Evolutionary conservation across 1,140 invertebrate species (phyloP), one percentile per base, ranked within the genome.

Genomic region (Drosophila micromelanica): DNA sequence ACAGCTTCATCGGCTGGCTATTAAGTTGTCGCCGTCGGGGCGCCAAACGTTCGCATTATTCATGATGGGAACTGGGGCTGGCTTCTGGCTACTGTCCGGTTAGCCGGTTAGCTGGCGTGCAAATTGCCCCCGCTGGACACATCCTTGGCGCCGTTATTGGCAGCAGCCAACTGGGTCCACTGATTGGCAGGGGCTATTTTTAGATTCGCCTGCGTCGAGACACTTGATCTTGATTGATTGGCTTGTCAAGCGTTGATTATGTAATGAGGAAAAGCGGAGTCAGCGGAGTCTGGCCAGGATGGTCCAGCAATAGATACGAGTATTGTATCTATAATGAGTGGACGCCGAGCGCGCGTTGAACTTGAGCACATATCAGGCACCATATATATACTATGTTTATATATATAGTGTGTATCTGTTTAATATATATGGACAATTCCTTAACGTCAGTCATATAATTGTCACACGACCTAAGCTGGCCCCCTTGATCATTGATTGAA

Each of bases 401-500:
- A 49, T 65, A 60, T 70, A 61, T 32, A 49, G 20, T 49, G 3
- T 32, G 17, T 37, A 15, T 65, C 55, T 70, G 27, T 6, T 27
- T 6, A 27, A 74, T 61, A n/a, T 51, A 54, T 57, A 15, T 13
- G 11, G 55, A 78, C 85, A 80, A 84, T 85, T 90, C 80, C 80
- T 90, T 90, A 80, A 90, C 80, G 86, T 76, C 85, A 90, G 76
- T 61, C 77, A 69, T 86, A 90, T 90, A 91, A 90, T 90, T 90
- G 87, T 90, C 87, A 89, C 87, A 90, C 87, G 87, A 90, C 87
- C 87, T 80, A 90, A 87, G 67, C 77, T 89, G 87, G 73, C 87
- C 82, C 82, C 73, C 77, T 80, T 77, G 87, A 87, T 90, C 89
- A 90, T 90, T 90, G 87, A 90, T 90, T 90, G 87, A 90, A 76